These are phyloP conservation scores for Bergia sp. DNA, from an alignment of 92 coral and sea anemone species.

Conservation along the genomic window DNA sequence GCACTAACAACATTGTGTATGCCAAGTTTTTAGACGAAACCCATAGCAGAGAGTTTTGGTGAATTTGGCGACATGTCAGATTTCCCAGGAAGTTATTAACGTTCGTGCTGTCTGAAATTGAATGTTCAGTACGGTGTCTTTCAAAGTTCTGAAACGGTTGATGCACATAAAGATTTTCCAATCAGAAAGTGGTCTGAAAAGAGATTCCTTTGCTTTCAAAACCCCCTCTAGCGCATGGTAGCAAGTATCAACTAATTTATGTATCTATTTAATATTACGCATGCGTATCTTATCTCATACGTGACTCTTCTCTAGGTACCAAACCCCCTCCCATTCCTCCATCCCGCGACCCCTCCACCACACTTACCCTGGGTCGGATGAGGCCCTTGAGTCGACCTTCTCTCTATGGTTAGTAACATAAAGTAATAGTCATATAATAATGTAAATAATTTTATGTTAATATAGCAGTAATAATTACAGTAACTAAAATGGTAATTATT, in stretches of 20 bases:
- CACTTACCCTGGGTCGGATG: conserved; percentile 87
- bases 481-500: neutral
- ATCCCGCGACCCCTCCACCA: conserved; percentile 92
- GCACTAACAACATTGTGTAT: no score
- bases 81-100: no score
- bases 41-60: no score
- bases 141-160: no score
- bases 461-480: neutral
- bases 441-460: neutral
- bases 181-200: no score
- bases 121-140: no score
- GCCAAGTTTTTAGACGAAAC: no score
- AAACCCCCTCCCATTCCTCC: conserved; percentile 91
- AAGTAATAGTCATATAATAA: neutral
- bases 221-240: neutral
- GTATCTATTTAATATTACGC: neutral
- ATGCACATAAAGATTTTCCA: no score
- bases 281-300: conserved; percentile 19
- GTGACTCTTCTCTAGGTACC: conserved; percentile 49
- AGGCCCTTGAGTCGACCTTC: conserved; percentile 74
- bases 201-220: no score
- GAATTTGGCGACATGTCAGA: no score
- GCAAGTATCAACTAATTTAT: neutral
- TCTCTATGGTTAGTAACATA: conserved; percentile 70
- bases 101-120: no score